Base-by-base conservation (phyloP, 1,140 invertebrate species). In the Phenacoccus solenopsis region DNA sequence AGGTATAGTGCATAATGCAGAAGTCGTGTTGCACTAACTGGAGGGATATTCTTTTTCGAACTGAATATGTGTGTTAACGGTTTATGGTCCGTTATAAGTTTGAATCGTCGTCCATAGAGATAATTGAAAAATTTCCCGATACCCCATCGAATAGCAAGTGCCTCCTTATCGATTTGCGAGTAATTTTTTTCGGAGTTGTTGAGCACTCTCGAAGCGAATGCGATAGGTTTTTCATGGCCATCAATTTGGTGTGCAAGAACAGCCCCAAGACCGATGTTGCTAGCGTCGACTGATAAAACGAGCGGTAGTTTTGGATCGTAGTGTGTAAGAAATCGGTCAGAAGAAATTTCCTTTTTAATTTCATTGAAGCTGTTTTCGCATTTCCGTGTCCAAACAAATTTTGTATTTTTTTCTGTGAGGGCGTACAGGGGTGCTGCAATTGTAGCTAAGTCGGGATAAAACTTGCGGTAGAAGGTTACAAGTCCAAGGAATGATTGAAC, bases 251-350 rank as follows among this genome's bases (percentile, higher is more conserved):
- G 32, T 10, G n/a, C 9, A 10, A 38, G n/a, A 10, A 38, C n/a
- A 10, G 32, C 32, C 32, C 32, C 81, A 3, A 84, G 73, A n/a
- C 81, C 83, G 74, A 78, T 78, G 0, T 76, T 70, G 28, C 77
- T 80, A 13, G 81, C 80, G 75, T 85, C 83, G 25, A 79, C 79
- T 21, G 79, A 75, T 28, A 84, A 28, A 13, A 79, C 73, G 2
- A 83, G 68, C n/a, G 75, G 70, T 28, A 75, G 72, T 13, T 76
- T 71, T 28, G 76, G 75, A n/a, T 38, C n/a, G 32, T n/a, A 38
- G 9, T 38, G 32, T 9, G 9, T 9, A 38, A 38, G 32, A n/a
- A 38, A 38, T 10, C 9, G n/a, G n/a, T 38, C 32, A 10, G 32
- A 38, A n/a, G 32, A 38, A 38, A 38, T 9, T 38, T 38, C 32